Evolutionary conservation across 2,797 vertebrate genomes (phyloP), one percentile per base, ranked within the genome.

Genomic region (Botia kubotai): DNA sequence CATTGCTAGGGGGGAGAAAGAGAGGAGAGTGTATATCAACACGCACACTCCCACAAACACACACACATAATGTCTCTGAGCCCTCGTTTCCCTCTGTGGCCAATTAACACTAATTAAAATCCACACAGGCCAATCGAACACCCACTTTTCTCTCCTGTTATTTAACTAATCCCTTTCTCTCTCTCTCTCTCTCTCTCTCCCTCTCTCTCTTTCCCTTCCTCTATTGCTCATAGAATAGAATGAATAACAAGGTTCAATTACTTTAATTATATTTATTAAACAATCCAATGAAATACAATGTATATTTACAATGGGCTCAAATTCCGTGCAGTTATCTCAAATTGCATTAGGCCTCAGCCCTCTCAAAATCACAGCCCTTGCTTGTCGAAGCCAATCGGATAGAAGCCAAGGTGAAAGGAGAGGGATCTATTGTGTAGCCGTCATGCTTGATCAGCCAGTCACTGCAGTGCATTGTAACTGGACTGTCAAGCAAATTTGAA

Each of bases 41-140:
- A 79, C 71, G 50, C 33, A 33, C 23, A 26, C 23, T 26, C 23
- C 23, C 23, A 26, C 69, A 72, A 10, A 55, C 76, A 63, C 67
- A 79, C 29, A 39, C 52, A 23, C 75, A 75, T n/a, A 58, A 58
- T 39, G 52, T 77, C 77, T 76, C 48, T 10, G 14, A 77, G 75
- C 57, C 71, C 58, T 85, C 90, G 84, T 84, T 92, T 94, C 92
- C 93, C 93, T 93, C 84, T 83, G 93, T 92, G 93, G 89, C 93
- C 93, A 94, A 94, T 94, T 94, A 94, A 87, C 23, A 70, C 89
- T 92, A 92, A 94, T 94, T 94, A 94, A 94, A 93, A 88, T 84
- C 86, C 83, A 82, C 80, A 75, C 79, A 86, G 81, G 74, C 91
- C 88, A 91, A 86, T 86, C 86, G 88, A 89, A 89, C 87, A 88